Conservation (phyloP, 1,140 invertebrate species). For the Drosophila grimshawi region DNA sequence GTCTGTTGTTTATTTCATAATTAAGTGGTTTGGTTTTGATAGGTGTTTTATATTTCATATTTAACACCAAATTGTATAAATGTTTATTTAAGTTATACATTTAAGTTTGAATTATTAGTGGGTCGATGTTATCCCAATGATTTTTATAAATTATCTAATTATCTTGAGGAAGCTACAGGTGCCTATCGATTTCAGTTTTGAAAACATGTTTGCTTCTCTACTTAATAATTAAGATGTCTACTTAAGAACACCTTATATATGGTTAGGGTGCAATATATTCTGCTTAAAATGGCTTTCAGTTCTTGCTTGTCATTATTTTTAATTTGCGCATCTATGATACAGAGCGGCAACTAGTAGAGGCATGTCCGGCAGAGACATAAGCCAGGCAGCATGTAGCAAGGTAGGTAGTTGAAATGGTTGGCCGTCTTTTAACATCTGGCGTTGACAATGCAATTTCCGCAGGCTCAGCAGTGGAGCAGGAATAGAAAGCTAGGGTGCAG, state of each 20-base stretch:
- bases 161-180: no score
- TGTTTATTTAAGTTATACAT: no score
- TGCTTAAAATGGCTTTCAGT: background rate
- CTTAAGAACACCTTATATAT: no score
- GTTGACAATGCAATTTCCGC: slow-evolving; percentile 82
- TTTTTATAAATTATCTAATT: no score
- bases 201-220: no score
- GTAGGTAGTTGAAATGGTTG: slow-evolving; percentile 21
- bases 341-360: background rate
- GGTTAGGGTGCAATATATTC: background rate
- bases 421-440: slow-evolving; percentile 56
- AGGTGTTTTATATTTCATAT: background rate
- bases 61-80: no score
- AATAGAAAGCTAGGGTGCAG: slow-evolving; percentile 26
- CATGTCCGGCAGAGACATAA: slow-evolving; percentile 11
- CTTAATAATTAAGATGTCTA: no score
- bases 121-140: no score
- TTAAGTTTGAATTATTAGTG: no score
- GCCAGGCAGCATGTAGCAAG: background rate
- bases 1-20: background rate
- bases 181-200: no score
- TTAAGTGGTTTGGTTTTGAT: background rate
- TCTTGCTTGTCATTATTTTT: slow-evolving; percentile 69
- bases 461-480: slow-evolving; percentile 38
- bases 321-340: slow-evolving; percentile 76